These are phyloP conservation scores for Thamnophis elegans DNA, from an alignment of 2,797 vertebrate genomes.

Conservation along the genomic window DNA sequence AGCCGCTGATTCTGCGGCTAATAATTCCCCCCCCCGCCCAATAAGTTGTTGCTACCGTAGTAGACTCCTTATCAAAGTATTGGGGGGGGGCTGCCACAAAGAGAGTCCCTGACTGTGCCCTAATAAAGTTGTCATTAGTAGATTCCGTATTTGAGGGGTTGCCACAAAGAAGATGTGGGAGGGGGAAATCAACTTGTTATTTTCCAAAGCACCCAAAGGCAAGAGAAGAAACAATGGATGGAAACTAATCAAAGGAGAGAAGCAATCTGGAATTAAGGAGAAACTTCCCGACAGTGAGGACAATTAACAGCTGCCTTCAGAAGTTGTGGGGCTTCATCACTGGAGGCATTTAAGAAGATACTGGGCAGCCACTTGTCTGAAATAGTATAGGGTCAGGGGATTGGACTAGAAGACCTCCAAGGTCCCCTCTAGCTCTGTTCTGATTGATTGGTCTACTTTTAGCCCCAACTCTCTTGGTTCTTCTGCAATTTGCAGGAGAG, in stretches of 20 bases:
- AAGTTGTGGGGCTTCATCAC: neutral
- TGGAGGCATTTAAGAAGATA: neutral
- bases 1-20: neutral
- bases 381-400: neutral
- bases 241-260: neutral
- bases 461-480: neutral
- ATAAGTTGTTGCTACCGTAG: neutral
- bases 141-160: neutral
- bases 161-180: neutral
- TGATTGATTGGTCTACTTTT: neutral
- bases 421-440: neutral
- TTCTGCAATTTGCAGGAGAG: neutral
- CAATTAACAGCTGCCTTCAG: neutral
- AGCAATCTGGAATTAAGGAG: neutral
- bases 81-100: neutral
- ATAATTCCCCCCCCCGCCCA: neutral
- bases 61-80: neutral
- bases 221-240: neutral
- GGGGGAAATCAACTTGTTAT: neutral
- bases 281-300: neutral
- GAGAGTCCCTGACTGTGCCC: neutral
- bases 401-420: neutral
- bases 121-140: neutral
- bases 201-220: neutral
- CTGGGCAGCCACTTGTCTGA: neutral